phyloP scores from a whole-genome alignment of 2,888 invertebrate species.

The Trichopria drosophilae region DNA sequence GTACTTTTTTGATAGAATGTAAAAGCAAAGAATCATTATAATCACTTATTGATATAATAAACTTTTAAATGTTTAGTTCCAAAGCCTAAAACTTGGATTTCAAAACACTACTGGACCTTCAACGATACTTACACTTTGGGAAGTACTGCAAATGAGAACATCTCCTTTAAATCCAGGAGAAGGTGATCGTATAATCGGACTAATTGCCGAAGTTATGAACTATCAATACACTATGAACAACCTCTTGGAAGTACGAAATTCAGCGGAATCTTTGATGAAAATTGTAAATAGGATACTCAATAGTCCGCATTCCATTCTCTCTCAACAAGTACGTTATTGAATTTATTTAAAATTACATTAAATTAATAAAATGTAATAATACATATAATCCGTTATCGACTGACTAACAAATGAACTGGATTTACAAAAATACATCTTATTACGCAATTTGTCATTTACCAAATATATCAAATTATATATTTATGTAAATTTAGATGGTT shows the following conservation, averaged over 20 bases:
- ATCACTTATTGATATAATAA: too few species aligned
- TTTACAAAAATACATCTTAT: too few species aligned
- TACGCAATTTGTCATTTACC: too few species aligned
- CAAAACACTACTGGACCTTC: slow-evolving; percentile 64
- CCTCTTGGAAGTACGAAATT: slow-evolving; percentile 60
- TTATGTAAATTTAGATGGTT: too few species aligned
- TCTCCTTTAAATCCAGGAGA: slow-evolving; percentile 67
- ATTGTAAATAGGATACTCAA: slow-evolving; percentile 70
- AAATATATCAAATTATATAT: too few species aligned
- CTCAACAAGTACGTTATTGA: slow-evolving; percentile 66
- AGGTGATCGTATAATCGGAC: slow-evolving; percentile 65
- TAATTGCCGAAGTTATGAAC: slow-evolving; percentile 64
- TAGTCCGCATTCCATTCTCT: slow-evolving; percentile 70
- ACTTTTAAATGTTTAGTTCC: slow-evolving; percentile 60
- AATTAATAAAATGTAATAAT: neutral
- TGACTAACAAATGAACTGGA: too few species aligned
- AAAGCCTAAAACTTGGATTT: slow-evolving; percentile 65
- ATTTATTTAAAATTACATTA: neutral
- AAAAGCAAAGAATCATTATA: neutral
- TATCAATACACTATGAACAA: slow-evolving; percentile 60
- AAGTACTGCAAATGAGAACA: slow-evolving; percentile 60
- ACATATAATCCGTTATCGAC: too few species aligned
- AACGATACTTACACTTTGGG: slow-evolving; percentile 63
- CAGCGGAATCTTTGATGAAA: slow-evolving; percentile 63
- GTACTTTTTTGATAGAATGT: neutral